Conservation (phyloP, 1,140 invertebrate genomes). For the Radopholus similis region DNA sequence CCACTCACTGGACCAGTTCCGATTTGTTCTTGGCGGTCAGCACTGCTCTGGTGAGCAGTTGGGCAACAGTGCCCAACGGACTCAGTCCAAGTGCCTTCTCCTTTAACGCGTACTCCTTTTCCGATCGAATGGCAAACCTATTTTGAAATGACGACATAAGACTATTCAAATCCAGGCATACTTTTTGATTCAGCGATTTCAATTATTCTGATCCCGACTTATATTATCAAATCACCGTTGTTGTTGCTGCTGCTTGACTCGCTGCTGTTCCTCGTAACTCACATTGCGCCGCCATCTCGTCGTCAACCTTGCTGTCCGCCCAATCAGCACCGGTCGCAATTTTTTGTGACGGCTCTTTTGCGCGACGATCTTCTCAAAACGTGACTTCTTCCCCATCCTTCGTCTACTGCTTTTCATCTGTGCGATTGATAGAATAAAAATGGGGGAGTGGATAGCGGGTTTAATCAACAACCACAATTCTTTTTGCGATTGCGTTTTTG, state of each 20-base stretch:
- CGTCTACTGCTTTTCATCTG: too few relatives aligned
- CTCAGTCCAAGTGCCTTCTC: slow-evolving; percentile 5
- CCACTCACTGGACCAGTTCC: background rate
- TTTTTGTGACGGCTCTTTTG: too few relatives aligned
- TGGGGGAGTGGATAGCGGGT: too few relatives aligned
- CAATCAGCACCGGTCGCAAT: too few relatives aligned
- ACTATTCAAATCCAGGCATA: too few relatives aligned
- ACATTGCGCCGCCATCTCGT: too few relatives aligned
- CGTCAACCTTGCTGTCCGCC: too few relatives aligned
- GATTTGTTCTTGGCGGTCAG: slow-evolving; percentile 25
- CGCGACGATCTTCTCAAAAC: too few relatives aligned
- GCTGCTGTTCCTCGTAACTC: background rate
- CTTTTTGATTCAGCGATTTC: too few relatives aligned
- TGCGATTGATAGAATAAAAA: too few relatives aligned
- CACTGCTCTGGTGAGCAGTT: slow-evolving; percentile 16
- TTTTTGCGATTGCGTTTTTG: background rate
- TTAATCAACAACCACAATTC: background rate
- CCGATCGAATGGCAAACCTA: background rate
- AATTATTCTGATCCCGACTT: background rate
- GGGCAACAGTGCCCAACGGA: slow-evolving; percentile 15
- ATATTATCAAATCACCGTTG: background rate
- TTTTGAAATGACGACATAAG: too few relatives aligned
- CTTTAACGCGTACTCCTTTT: background rate
- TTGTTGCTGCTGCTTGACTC: background rate
- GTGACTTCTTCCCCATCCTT: too few relatives aligned